Conservation (phyloP, 2,797 vertebrate genomes). For the Neomorphus geoffroyi region DNA sequence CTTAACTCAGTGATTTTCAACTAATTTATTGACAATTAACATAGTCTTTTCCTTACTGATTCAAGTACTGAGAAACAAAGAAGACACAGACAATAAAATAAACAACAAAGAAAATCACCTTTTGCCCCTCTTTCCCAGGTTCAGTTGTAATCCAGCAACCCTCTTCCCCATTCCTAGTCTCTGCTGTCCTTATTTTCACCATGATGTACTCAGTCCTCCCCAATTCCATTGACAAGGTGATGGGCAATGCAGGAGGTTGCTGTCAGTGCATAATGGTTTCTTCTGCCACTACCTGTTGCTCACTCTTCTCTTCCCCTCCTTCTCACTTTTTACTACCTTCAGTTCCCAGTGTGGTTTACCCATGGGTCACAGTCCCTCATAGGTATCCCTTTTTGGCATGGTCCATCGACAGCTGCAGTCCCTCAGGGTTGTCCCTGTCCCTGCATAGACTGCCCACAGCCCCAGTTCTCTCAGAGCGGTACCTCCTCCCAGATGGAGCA, state of each 20-base stretch:
- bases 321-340: neutral
- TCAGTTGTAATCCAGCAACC: neutral
- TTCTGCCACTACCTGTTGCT: neutral
- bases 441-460: neutral
- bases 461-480: neutral
- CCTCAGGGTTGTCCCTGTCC: neutral
- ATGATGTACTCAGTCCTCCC: neutral
- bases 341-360: neutral
- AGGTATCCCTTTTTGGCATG: neutral
- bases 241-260: accelerated
- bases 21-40: neutral
- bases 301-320: neutral
- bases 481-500: neutral
- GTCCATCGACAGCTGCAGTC: neutral
- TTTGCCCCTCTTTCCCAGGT: neutral
- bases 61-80: neutral
- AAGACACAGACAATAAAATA: neutral
- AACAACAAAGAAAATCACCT: neutral
- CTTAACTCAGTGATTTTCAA: neutral
- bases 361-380: neutral
- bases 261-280: neutral
- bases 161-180: neutral
- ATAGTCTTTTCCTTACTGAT: neutral
- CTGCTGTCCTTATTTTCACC: neutral
- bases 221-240: accelerated